phyloP scores from a whole-genome alignment of 2,797 vertebrate species.

The Schizothorax lantsangensis region DNA sequence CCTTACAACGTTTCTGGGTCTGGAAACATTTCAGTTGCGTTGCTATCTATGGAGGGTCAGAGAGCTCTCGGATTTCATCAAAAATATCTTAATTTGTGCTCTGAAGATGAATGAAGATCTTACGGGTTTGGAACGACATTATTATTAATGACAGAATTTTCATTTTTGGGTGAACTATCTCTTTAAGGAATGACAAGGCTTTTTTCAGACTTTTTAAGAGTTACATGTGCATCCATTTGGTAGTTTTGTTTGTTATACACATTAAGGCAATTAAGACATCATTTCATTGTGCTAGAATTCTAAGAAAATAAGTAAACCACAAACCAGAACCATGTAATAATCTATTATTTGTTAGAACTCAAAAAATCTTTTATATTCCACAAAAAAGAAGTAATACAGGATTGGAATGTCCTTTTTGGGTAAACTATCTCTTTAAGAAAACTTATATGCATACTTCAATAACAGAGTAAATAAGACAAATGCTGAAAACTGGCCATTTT shows the following conservation, averaged over 20 bases:
- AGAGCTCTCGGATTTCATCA: neutral
- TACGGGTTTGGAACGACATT: neutral
- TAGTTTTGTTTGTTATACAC: neutral
- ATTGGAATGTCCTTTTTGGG: neutral
- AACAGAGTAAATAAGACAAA: conserved; percentile 20
- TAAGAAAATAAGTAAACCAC: neutral
- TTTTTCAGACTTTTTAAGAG: neutral
- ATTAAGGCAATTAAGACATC: conserved; percentile 52
- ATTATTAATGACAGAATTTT: neutral
- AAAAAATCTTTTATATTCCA: neutral
- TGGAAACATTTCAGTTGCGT: neutral
- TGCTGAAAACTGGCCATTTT: conserved; percentile 32
- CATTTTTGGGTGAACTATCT: neutral
- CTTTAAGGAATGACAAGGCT: neutral
- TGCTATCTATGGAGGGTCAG: neutral
- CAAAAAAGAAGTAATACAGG: neutral
- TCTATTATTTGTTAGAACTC: neutral
- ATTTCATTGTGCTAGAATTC: neutral
- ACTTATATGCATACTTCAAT: neutral
- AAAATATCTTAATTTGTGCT: neutral
- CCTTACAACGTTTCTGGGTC: neutral
- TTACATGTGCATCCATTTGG: neutral
- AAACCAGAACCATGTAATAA: neutral
- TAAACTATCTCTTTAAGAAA: neutral
- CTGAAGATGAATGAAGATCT: neutral